phyloP scores from a whole-genome alignment of 1,140 invertebrate genomes.

The Portunus trituberculatus region DNA sequence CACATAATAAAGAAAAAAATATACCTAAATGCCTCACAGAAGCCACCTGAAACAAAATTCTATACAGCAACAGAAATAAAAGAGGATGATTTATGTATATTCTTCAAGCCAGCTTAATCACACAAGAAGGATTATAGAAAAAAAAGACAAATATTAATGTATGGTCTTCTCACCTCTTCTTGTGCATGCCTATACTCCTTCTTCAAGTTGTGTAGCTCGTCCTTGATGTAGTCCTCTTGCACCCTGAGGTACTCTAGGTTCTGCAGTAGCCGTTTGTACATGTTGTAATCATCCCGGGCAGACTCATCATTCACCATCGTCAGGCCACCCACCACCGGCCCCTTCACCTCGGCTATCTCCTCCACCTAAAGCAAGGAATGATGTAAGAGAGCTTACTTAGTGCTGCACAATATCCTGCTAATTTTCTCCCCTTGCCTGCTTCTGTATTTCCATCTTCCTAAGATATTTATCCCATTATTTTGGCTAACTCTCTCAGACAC shows the following conservation, averaged over 20 bases:
- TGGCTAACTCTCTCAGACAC: no score
- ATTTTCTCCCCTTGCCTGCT: neutral
- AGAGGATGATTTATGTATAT: no score
- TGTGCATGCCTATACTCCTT: constrained; percentile 99
- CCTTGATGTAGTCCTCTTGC: constrained; percentile 99
- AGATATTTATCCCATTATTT: no score
- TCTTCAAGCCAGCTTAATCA: no score
- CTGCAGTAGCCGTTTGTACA: constrained; percentile 97
- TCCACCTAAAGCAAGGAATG: constrained; percentile 55
- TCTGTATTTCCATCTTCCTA: neutral
- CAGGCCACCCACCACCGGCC: constrained; percentile 60
- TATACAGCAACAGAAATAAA: no score
- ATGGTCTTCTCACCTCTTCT: constrained; percentile 84
- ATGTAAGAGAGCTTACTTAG: no score
- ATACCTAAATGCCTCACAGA: no score
- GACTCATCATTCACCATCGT: constrained; percentile 65
- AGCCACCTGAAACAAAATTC: no score
- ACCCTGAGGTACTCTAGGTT: constrained; percentile 98
- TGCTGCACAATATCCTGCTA: neutral
- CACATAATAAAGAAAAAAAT: no score
- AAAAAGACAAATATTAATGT: no score
- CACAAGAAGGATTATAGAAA: no score
- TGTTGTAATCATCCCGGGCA: constrained; percentile 85
- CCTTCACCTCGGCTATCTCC: constrained; percentile 64
- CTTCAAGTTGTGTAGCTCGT: constrained; percentile 98